Base-by-base conservation (phyloP, 2,888 invertebrate genomes). In the Molanna angustata region DNA sequence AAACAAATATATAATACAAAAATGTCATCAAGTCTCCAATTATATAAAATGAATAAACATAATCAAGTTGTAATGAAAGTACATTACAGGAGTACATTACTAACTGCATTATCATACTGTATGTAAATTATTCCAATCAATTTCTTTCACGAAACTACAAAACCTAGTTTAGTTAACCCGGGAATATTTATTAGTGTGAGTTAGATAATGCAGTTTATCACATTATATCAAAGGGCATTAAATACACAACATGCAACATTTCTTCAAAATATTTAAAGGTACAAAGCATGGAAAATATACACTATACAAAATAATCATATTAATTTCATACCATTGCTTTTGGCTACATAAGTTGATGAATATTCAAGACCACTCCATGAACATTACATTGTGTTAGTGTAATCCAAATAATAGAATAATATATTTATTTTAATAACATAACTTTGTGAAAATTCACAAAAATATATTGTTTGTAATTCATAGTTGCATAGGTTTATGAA, bases 1-100 rank as follows among this genome's bases (percentile, higher is more conserved):
- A 50, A 49, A 56, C 40, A 49, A 50, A 53, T 46, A 16, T 52
- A 52, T 37, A 50, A 20, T 51, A 51, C 51, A 51, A 42, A 46
- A 56, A 52, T 46, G 35, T 46, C 33, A 47, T 40, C 32, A 39
- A 37, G 19, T 16, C n/a, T n/a, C n/a, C n/a, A n/a, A n/a, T n/a
- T n/a, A n/a, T n/a, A n/a, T n/a, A n/a, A n/a, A n/a, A n/a, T n/a
- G n/a, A n/a, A n/a, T n/a, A n/a, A n/a, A n/a, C n/a, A n/a, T n/a
- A n/a, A n/a, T n/a, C n/a, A n/a, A n/a, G n/a, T n/a, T n/a, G n/a
- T n/a, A n/a, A n/a, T n/a, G n/a, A n/a, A n/a, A n/a, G n/a, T n/a
- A n/a, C n/a, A n/a, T n/a, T n/a, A n/a, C n/a, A n/a, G n/a, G n/a
- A n/a, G n/a, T n/a, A n/a, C n/a, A n/a, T n/a, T n/a, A n/a, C n/a